Evolutionary conservation across 2,797 vertebrate genomes (phyloP).

Genomic region (Labeo calbasu): DNA sequence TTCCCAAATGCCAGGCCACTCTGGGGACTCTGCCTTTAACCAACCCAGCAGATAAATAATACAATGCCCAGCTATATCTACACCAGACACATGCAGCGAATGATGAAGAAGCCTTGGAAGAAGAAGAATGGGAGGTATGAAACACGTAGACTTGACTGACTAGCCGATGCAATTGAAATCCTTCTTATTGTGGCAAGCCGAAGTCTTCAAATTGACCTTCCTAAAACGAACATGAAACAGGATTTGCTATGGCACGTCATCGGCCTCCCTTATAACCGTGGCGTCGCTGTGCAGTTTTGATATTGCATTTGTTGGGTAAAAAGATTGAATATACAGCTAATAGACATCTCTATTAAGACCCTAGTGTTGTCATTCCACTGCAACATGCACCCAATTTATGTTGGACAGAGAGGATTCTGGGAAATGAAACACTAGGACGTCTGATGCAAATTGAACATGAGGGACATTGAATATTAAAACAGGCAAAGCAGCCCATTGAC

Average conservation of each 20-base stretch:
- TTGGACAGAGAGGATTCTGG: conserved; percentile 30
- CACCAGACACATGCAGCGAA: conserved; percentile 46
- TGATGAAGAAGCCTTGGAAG: conserved; percentile 24
- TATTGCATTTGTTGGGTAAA: conserved; percentile 52
- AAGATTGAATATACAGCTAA: conserved; percentile 60
- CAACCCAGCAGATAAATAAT: conserved; percentile 67
- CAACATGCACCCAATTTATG: conserved; percentile 33
- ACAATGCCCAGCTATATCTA: conserved; percentile 55
- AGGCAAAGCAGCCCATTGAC: conserved; percentile 45
- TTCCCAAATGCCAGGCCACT: conserved; percentile 68
- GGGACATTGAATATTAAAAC: conserved; percentile 43
- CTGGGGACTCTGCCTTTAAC: conserved; percentile 68
- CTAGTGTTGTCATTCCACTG: conserved; percentile 31
- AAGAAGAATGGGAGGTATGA: conserved; percentile 32
- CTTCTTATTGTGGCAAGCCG: not conserved
- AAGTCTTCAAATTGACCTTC: conserved; percentile 24
- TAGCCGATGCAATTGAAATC: conserved; percentile 15
- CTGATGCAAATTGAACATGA: conserved; percentile 42
- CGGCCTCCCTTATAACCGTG: not conserved
- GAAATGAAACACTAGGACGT: conserved; percentile 32
- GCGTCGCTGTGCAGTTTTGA: not conserved
- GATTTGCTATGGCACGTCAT: not conserved
- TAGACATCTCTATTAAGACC: conserved; percentile 36
- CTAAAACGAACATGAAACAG: conserved; percentile 24
- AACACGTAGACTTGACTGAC: conserved; percentile 14